Conservation (phyloP, 2,888 invertebrate genomes). For the Dicyrtoma fusca region DNA sequence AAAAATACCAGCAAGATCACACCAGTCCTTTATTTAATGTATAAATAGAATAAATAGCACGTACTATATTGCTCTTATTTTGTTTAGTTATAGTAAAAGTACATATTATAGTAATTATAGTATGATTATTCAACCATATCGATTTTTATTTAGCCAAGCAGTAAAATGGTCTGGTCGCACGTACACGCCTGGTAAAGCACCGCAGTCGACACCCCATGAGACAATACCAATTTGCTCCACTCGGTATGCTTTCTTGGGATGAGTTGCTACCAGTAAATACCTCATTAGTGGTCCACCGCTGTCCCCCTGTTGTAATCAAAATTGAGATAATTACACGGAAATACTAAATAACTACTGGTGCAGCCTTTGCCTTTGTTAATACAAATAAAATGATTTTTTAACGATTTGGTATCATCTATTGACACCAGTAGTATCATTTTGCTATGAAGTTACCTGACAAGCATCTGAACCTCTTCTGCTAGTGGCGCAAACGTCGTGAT, state of each 20-base stretch:
- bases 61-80: no score
- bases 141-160: conserved; percentile 25
- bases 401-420: not conserved
- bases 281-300: conserved; percentile 32
- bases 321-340: not conserved
- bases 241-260: not conserved
- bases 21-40: no score
- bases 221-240: conserved; percentile 35
- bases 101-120: no score
- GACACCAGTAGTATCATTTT: no score
- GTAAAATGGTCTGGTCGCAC: conserved; percentile 11
- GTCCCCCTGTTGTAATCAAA: conserved; percentile 22
- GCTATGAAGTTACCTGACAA: conserved; percentile 28
- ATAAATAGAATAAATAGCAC: no score
- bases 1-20: no score
- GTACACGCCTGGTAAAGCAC: conserved; percentile 19
- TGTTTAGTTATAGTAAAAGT: no score
- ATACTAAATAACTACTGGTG: not conserved
- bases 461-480: conserved; percentile 17
- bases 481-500: conserved; percentile 17
- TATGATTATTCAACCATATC: not conserved
- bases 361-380: no score
- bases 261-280: not conserved
- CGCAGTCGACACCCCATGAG: conserved; percentile 32
- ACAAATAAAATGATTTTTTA: not conserved